Evolutionary conservation across 2,113 vertebrate species (phyloP).

Genomic region (Excalfactoria chinensis): DNA sequence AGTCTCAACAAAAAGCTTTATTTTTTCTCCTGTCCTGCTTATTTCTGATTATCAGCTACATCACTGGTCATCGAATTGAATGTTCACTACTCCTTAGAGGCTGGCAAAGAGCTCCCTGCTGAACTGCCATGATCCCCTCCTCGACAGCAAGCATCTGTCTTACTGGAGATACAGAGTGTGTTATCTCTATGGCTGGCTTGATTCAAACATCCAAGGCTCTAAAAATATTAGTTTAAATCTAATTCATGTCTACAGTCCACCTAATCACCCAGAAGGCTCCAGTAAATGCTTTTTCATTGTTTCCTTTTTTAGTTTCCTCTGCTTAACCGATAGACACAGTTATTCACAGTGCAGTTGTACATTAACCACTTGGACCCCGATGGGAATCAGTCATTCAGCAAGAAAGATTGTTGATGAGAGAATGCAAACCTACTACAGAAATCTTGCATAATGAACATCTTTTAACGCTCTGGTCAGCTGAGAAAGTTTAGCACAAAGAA

Average conservation of each 20-base stretch:
- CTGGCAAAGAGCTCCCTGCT: neutral
- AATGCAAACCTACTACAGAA: neutral
- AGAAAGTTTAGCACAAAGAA: neutral
- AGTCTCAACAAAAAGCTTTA: neutral
- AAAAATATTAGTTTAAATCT: conserved; percentile 41
- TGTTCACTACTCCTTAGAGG: neutral
- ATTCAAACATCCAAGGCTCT: conserved; percentile 2
- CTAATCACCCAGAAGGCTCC: conserved; percentile 30
- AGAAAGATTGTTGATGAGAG: neutral
- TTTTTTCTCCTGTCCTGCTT: neutral
- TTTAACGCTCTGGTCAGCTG: neutral
- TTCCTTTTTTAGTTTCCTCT: conserved; percentile 7
- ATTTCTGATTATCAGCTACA: neutral
- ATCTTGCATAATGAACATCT: neutral
- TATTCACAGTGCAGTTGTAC: neutral
- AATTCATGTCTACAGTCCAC: neutral
- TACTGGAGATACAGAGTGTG: neutral
- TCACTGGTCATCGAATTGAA: neutral
- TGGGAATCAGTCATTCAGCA: neutral
- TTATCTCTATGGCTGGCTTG: conserved; percentile 8
- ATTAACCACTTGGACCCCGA: neutral
- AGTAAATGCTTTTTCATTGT: conserved; percentile 12
- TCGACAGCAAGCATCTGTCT: neutral
- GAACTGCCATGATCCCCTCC: conserved; percentile 5
- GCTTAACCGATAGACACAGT: neutral